Base-by-base conservation (phyloP, 2,797 vertebrate species). In the Typhlichthys eigenmanni region DNA sequence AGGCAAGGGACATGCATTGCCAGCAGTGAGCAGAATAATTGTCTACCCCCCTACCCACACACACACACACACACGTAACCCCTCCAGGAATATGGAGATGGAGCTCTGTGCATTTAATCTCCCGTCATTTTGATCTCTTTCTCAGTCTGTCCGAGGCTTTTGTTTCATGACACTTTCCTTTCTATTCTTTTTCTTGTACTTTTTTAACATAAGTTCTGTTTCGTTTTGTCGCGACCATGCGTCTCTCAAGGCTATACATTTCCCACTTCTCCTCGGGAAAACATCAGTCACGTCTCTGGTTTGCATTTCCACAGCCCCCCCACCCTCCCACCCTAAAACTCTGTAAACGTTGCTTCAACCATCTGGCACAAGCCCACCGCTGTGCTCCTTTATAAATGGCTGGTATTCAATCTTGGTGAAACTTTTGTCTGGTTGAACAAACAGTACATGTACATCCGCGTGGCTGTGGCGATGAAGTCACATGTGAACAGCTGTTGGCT, bases 21-120 rank as follows among this genome's bases (percentile, higher is more conserved):
- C 48, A 64, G 54, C 55, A 68, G 64, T 58, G 74, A 71, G 62
- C 57, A 50, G 72, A 72, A 69, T 73, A 55, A 59, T 69, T 50
- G 71, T 69, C 75, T 62, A 68, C 71, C 70, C 74, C 32, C 64
- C 34, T n/a, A 50, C 66, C 58, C 1, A 1, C 71, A 29, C 24
- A 29, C 24, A 24, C 24, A 24, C 24, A 29, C 38, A 19, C 19
- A 19, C 19, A 19, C 19, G 19, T 2, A 24, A 24, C 19, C 19
- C 19, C 2, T 24, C 19, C 19, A 24, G 72, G 62, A 70, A 70
- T 55, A 68, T 62, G 51, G 55, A 66, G 72, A 81, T 71, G 68
- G 55, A 69, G 64, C 12, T 63, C 61, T 51, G 47, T 43, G 66
- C 63, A 79, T 80, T 79, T 81, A 71, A 67, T 82, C 75, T 74